Base-by-base conservation (phyloP, 2,113 vertebrate species). In the Taurulus bubalis region DNA sequence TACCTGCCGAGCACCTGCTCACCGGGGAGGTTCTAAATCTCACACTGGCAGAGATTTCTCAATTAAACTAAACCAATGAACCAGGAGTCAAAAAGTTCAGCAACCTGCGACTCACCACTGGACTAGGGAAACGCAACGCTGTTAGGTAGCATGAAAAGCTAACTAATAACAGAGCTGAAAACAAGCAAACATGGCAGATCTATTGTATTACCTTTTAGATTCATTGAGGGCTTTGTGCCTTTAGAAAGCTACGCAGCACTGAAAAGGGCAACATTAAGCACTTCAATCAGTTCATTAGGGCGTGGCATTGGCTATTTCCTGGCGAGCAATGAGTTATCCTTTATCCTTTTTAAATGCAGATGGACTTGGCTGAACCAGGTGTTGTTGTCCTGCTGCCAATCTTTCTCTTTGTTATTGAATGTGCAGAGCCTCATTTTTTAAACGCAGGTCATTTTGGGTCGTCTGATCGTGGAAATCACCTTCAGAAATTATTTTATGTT, bases 21-120 rank as follows among this genome's bases (percentile, higher is more conserved):
- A 0, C 51, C 55, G 22, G 18, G 7, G 62, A 51, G 28, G 51
- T 45, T 47, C 49, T 2, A 59, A 55, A 62, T 68, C 11, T 65
- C 38, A 45, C 18, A 45, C 28, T 15, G 20, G 77, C 51, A 72
- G 20, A 38, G 6, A 11, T 26, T 59, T 49, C 9, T 58, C 40
- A 40, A 67, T 75, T 65, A 36, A 75, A 75, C 38, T 49, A 68
- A 34, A 20, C 55, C 63, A 34, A 47, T 58, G 64, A 26, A n/a
- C 16, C 11, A 8, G 38, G 40, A 22, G 12, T 22, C 2, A 32
- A 38, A 16, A 15, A 42, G 11, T 12, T 14, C 20, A 42, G 34
- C n/a, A 60, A 24, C 34, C 1, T 14, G 20, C 16, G 20, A 63
- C 63, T 40, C 1, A 64, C 36, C 16, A 18, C n/a, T 26, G 26